Conservation (phyloP, 2,113 vertebrate species). For the Carlito syrichta region DNA sequence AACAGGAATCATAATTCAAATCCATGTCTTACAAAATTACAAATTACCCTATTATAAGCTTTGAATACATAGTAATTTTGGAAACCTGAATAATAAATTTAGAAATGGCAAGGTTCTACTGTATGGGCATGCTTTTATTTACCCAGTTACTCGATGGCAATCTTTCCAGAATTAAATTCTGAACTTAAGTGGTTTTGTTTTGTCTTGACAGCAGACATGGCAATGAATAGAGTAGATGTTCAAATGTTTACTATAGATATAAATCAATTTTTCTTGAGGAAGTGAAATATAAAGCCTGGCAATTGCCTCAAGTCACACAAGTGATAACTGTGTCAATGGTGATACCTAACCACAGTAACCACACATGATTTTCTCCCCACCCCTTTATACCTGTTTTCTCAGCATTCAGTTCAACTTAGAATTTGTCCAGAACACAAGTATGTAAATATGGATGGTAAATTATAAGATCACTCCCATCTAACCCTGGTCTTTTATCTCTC, state of each 20-base stretch:
- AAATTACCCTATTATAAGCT: not conserved
- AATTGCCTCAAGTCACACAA: not conserved
- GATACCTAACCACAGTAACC: not conserved
- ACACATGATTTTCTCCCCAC: not conserved
- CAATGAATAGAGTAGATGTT: not conserved
- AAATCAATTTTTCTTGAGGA: not conserved
- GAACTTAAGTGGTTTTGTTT: slow-evolving; percentile 7
- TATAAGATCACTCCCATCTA: not conserved
- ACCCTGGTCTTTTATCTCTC: not conserved
- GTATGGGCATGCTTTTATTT: not conserved
- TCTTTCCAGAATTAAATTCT: not conserved
- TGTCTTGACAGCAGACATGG: not conserved
- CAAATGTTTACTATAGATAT: not conserved
- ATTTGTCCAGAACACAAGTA: not conserved
- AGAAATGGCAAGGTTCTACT: not conserved
- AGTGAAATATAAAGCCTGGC: not conserved
- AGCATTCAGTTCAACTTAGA: not conserved
- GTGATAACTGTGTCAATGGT: not conserved
- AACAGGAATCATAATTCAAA: not conserved
- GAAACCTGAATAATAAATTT: not conserved
- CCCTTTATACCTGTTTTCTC: not conserved
- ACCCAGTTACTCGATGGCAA: not conserved
- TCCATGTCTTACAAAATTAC: not conserved
- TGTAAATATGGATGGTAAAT: not conserved
- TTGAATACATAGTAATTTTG: not conserved